Conservation (phyloP, 1,140 invertebrate species). For the Brachionus manjavacas region DNA sequence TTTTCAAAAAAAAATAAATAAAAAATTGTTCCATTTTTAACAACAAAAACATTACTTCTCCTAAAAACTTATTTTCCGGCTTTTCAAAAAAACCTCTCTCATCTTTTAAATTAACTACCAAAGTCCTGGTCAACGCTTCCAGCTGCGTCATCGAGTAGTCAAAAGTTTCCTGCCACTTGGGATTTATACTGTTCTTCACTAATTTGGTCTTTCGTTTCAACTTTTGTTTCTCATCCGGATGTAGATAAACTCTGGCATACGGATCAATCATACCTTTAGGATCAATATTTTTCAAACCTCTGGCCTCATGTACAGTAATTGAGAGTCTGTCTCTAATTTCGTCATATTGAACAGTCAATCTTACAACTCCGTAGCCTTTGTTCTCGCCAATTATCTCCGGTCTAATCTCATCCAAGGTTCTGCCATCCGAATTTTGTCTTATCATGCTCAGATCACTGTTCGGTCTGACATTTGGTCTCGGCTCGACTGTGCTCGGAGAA, state of each 20-base stretch:
- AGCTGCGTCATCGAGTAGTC: conserved; percentile 45
- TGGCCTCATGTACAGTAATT: conserved; percentile 36
- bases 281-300: conserved; percentile 27
- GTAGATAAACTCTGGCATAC: conserved; percentile 84
- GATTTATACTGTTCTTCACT: conserved; percentile 84
- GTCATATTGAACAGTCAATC: conserved; percentile 28
- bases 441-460: not conserved
- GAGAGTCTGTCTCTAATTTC: conserved; percentile 20
- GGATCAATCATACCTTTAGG: conserved; percentile 72
- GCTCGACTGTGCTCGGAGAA: not conserved
- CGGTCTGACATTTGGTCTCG: not conserved
- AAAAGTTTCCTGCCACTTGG: conserved; percentile 68
- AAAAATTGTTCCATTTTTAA: not conserved
- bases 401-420: conserved; percentile 3
- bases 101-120: conserved; percentile 11
- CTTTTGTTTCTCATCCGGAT: conserved; percentile 75
- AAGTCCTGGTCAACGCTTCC: not conserved
- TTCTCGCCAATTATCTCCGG: conserved; percentile 27
- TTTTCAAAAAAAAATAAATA: not conserved
- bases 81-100: conserved; percentile 40
- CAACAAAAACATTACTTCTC: conserved; percentile 4
- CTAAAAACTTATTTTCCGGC: conserved; percentile 13
- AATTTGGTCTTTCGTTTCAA: conserved; percentile 79
- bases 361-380: conserved; percentile 16
- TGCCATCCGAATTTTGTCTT: conserved; percentile 13